phyloP scores from a whole-genome alignment of 1,140 invertebrate genomes.

The Dryas iulia region DNA sequence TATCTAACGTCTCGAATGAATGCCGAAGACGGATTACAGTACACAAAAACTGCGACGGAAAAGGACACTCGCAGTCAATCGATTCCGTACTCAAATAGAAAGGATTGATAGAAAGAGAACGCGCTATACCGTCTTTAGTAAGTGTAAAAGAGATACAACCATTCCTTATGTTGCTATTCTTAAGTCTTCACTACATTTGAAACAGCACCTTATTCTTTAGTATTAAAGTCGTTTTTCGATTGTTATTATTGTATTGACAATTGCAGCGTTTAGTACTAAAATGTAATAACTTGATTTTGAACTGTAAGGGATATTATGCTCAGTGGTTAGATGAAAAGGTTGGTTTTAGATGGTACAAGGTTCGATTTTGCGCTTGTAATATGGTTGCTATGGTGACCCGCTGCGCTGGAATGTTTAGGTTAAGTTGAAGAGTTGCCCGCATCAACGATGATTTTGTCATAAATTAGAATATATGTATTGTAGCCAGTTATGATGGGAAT shows the following conservation, averaged over 20 bases:
- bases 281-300: conserved; percentile 75
- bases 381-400: conserved; percentile 68
- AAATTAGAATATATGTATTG: conserved; percentile 39
- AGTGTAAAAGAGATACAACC: conserved; percentile 78
- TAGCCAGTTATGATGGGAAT: not conserved
- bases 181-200: conserved; percentile 64
- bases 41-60: conserved; percentile 69
- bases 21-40: conserved; percentile 73
- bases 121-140: conserved; percentile 69
- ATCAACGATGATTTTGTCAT: conserved; percentile 56
- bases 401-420: conserved; percentile 64
- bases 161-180: conserved; percentile 78
- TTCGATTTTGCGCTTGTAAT: conserved; percentile 37
- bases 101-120: conserved; percentile 64
- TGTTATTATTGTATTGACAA: conserved; percentile 68
- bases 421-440: conserved; percentile 56
- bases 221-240: conserved; percentile 76
- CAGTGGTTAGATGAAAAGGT: conserved; percentile 51
- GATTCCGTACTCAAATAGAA: conserved; percentile 67
- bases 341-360: conserved; percentile 44
- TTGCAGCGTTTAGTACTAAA: conserved; percentile 60
- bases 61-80: conserved; percentile 67
- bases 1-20: conserved; percentile 73
- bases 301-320: conserved; percentile 51
- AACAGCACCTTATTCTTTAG: conserved; percentile 66